Evolutionary conservation across 2,113 vertebrate species (phyloP), one percentile per base, ranked within the genome.

Genomic region (Ailurus styani): DNA sequence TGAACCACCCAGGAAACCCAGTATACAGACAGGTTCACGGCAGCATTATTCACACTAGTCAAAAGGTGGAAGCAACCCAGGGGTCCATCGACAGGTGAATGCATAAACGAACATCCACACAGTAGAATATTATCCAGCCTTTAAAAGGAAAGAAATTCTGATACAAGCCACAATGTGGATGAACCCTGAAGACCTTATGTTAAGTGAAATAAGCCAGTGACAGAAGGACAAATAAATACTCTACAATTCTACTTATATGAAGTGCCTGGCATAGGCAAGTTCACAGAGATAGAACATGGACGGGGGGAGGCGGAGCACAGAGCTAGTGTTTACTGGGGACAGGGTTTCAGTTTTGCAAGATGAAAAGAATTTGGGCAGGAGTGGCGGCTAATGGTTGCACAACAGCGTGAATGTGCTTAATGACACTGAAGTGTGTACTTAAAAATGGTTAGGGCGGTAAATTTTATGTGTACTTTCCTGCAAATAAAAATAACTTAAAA

Each of bases 401-500:
- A 45, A 45, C n/a, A 12, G 2, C 4, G 17, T 15, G 23, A 64
- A 60, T 40, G 14, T 25, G 42, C 23, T 79, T 29, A n/a, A 66
- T 15, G 75, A 42, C 37, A n/a, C 15, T 47, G 37, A 25, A 31
- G 42, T 55, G 47, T n/a, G 31, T 27, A n/a, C 50, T 68, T 57
- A 18, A 14, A 83, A 54, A 72, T 6, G 23, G 20, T 47, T 68
- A 85, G 40, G 77, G 70, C 2, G 55, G 42, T 13, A 77, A 60
- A 42, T 37, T 89, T 75, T 37, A 54, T 13, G 10, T 72, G 27
- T 23, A 75, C 54, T 62, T 88, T n/a, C 57, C 50, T 55, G 23
- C 57, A 92, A 50, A 37, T 66, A 57, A 83, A 54, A 70, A 70
- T 55, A 70, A 73, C 23, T 83, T 40, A 60, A 62, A 90, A 72